Percentiles rank a stretch among this genome's conserved stretches.
Conservation (phyloP, 1,140 invertebrate genomes). For the Trichoplusia ni region DNA sequence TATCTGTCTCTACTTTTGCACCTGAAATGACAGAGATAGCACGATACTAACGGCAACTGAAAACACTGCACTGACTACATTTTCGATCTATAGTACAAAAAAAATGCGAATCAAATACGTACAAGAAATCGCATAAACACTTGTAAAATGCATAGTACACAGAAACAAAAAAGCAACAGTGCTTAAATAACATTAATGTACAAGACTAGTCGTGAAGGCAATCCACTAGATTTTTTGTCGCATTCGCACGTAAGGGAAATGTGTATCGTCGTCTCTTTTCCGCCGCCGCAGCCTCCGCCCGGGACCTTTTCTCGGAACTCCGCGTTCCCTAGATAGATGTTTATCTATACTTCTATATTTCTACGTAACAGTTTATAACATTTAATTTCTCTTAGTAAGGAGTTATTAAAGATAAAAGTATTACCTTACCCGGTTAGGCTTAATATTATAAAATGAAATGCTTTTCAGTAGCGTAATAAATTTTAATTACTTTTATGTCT, state of each 20-base stretch:
- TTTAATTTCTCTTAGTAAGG: background rate
- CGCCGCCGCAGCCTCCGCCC: slow-evolving; percentile 54
- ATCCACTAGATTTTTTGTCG: slow-evolving; percentile 54
- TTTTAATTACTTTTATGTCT: background rate
- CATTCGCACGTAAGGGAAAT: slow-evolving; percentile 26
- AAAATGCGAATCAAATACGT: background rate
- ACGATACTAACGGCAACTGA: too few relatives aligned
- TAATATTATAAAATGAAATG: background rate
- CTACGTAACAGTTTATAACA: slow-evolving; percentile 39
- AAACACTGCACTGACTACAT: too few relatives aligned
- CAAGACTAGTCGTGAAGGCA: slow-evolving; percentile 56
- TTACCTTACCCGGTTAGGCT: background rate
- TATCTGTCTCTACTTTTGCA: too few relatives aligned
- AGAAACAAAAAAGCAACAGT: slow-evolving; percentile 46
- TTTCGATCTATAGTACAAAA: background rate
- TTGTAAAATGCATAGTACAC: slow-evolving; percentile 30
- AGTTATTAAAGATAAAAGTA: background rate
- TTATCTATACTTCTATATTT: slow-evolving; percentile 49
- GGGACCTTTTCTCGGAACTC: slow-evolving; percentile 59
- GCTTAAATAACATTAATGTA: slow-evolving; percentile 54
- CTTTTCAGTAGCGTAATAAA: background rate
- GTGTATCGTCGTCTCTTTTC: slow-evolving; percentile 36
- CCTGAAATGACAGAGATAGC: too few relatives aligned
- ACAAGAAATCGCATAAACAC: slow-evolving; percentile 11
- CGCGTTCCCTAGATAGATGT: slow-evolving; percentile 54